Base-by-base conservation (phyloP, 2,113 vertebrate species). In the Toxotes jaculatrix region DNA sequence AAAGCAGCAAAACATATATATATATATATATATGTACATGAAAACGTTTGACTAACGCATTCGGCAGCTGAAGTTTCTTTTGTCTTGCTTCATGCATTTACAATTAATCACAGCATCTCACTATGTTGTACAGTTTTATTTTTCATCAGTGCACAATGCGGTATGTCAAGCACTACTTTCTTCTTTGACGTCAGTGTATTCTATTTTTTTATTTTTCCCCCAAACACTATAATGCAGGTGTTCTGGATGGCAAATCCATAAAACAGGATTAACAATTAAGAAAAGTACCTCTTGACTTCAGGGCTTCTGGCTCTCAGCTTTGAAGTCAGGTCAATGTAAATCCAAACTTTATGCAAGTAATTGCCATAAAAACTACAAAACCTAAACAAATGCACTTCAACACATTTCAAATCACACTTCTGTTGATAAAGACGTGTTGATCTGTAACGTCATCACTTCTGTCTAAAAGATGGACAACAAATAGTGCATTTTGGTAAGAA, bases 281-380 rank as follows among this genome's bases (percentile, higher is more conserved):
- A 73, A 77, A 75, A 79, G 61, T 57, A 73, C 21, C 34, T 64
- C 51, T 76, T 66, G 17, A 69, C 38, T 82, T 53, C 68, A 75
- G 40, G 62, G 74, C 62, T 70, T 69, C 45, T 12, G n/a, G 61
- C 32, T 79, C 43, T 60, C 21, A n/a, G 66, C 77, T 88, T 82
- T 86, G 56, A 86, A 70, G 86, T 82, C 38, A 43, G 32, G 59
- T 68, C 78, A 47, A 80, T 51, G 64, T 23, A 75, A 74, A 76
- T 84, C 34, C 14, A 79, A 49, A 21, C 16, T 79, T 10, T 76
- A 61, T 74, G 14, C 27, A 61, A 42, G 40, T 10, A 55, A 77
- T n/a, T 57, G 31, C 42, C 27, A 63, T 74, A 43, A 68, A 66
- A 47, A 71, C 3, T 7, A 38, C 45, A 57, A 51, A 40, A 31